Base-by-base conservation (phyloP, 2,113 vertebrate species). In the Pardalotus punctatus region DNA sequence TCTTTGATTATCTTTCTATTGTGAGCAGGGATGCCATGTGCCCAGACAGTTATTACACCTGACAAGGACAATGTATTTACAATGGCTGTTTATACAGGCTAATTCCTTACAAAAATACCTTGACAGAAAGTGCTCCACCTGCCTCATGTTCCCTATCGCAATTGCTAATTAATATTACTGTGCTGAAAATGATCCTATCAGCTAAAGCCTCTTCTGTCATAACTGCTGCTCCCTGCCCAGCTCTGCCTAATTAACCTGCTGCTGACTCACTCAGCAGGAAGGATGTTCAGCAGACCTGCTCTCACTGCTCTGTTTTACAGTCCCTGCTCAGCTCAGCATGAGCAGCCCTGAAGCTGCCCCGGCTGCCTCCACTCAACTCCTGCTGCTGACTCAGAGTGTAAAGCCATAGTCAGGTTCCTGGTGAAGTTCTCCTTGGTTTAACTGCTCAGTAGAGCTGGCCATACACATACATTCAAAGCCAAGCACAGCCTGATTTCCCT, bases 41-140 rank as follows among this genome's bases (percentile, higher is more conserved):
- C 94, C 96, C 95, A 96, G 94, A 92, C 90, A 95, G 94, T 97
- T 97, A 98, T 95, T 97, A 88, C 78, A 72, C 91, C 83, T 94
- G 97, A 97, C 96, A 95, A 97, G 85, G 96, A 97, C 92, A 94
- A 90, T 80, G 87, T 82, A 77, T 91, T 97, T 97, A 97, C 86
- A 97, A 90, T 81, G 76, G 17, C 31, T 93, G 96, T 97, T 98
- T 97, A 98, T 82, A 96, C 86, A 95, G 88, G 90, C 73, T 98
- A 98, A 98, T 98, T 97, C 96, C 94, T 96, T 97, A 96, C 95
- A 97, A 97, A 98, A 98, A 97, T 96, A 91, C 70, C 93, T 92
- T 77, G 60, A 77, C 81, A 88, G 94, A 97, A 93, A 97, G 90
- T 57, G 84, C 70, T 96, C 79, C 92, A 86, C 85, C 74, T 90